phyloP scores from a whole-genome alignment of 2,113 vertebrate genomes.

The Platysternon megacephalum region DNA sequence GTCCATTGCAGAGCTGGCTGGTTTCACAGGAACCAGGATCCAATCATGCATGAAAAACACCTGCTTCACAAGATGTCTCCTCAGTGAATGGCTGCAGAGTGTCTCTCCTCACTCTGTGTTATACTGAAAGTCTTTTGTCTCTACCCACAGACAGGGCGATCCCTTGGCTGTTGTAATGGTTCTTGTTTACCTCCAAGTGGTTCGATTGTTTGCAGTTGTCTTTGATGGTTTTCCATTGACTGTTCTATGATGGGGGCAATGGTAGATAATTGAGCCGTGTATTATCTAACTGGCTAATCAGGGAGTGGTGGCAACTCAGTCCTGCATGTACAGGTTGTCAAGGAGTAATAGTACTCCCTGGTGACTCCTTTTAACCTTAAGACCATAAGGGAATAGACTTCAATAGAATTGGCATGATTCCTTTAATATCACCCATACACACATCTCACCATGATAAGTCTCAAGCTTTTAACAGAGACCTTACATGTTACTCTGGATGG shows the following conservation, averaged over 20 bases:
- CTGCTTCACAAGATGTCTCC: background rate
- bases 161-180: background rate
- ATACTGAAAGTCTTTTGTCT: background rate
- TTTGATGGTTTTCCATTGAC: background rate
- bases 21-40: background rate
- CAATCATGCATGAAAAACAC: background rate
- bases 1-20: background rate
- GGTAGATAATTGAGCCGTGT: background rate
- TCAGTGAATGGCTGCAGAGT: background rate
- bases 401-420: background rate
- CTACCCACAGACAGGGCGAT: background rate
- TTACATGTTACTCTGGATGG: background rate
- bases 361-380: background rate
- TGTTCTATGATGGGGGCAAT: background rate
- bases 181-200: background rate
- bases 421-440: background rate
- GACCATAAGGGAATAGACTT: background rate
- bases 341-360: background rate
- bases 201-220: background rate
- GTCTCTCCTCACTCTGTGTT: background rate
- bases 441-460: background rate
- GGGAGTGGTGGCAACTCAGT: background rate
- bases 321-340: background rate
- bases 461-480: background rate
- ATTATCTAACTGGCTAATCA: background rate